These are phyloP conservation scores for Campylorhamphus procurvoides DNA, from an alignment of 2,113 vertebrate genomes.

Conservation along the genomic window DNA sequence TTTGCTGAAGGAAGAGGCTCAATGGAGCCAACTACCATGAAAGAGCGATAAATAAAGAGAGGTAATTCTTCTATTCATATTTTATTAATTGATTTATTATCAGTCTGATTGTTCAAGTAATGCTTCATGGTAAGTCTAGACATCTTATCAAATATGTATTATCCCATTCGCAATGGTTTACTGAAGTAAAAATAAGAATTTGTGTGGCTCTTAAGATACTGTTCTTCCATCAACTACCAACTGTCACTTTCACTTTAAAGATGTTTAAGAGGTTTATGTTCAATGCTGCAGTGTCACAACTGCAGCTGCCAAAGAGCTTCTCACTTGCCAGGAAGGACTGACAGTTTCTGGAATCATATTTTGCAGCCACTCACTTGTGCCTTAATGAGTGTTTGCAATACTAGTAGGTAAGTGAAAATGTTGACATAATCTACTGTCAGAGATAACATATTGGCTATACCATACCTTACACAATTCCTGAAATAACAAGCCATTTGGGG, in stretches of 20 bases:
- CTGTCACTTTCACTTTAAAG: not conserved
- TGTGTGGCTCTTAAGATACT: not conserved
- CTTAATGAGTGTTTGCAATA: not conserved
- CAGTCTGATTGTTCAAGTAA: not conserved
- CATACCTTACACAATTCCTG: not conserved
- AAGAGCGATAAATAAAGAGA: not conserved
- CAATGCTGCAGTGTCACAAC: not conserved
- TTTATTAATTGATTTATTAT: not conserved
- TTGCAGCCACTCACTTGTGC: not conserved
- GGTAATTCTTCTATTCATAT: not conserved
- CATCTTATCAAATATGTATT: not conserved
- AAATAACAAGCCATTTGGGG: not conserved
- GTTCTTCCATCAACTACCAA: fast-evolving
- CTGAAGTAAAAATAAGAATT: not conserved
- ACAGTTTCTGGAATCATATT: not conserved
- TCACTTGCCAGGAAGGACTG: not conserved
- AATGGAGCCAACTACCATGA: not conserved
- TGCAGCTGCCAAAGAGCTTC: not conserved
- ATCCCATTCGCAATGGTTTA: not conserved
- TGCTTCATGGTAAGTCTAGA: not conserved
- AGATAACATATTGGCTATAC: not conserved
- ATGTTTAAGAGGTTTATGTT: not conserved
- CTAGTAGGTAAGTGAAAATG: fast-evolving
- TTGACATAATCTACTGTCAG: not conserved
- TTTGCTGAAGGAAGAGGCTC: not conserved